Conservation (phyloP, 2,888 invertebrate species). For the Parelbella ahira region DNA sequence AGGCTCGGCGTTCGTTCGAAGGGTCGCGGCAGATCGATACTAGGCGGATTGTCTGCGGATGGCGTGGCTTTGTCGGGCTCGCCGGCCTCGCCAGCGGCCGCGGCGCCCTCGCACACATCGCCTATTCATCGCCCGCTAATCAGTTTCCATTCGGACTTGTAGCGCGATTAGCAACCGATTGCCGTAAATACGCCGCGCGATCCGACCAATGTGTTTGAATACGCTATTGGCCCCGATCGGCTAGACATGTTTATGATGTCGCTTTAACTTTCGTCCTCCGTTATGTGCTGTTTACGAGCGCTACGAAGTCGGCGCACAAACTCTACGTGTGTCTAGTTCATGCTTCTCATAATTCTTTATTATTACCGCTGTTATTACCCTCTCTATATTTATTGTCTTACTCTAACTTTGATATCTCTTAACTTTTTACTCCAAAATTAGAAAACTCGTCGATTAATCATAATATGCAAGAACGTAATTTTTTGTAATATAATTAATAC, state of each 20-base stretch:
- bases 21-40: slow-evolving; percentile 79
- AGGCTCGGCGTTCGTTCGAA: slow-evolving; percentile 75
- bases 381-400: too few species aligned
- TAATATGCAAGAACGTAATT: too few species aligned
- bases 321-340: too few species aligned
- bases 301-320: background rate
- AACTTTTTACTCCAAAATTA: too few species aligned
- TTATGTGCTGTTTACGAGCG: slow-evolving; percentile 11
- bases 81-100: slow-evolving; percentile 33
- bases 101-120: slow-evolving; percentile 35
- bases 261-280: slow-evolving; percentile 14
- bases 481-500: too few species aligned
- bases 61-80: slow-evolving; percentile 64
- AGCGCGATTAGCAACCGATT: slow-evolving; percentile 23
- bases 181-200: slow-evolving; percentile 18
- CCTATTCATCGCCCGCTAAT: slow-evolving; percentile 64
- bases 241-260: slow-evolving; percentile 16
- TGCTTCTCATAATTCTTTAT: too few species aligned
- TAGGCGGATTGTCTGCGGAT: slow-evolving; percentile 73
- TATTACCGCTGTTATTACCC: too few species aligned
- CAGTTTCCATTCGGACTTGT: slow-evolving; percentile 45
- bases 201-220: slow-evolving; percentile 18
- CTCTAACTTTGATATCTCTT: too few species aligned
- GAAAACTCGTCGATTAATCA: too few species aligned
- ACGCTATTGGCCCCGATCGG: slow-evolving; percentile 4